Base-by-base conservation (phyloP, 2,113 vertebrate genomes). In the Notechis scutatus region DNA sequence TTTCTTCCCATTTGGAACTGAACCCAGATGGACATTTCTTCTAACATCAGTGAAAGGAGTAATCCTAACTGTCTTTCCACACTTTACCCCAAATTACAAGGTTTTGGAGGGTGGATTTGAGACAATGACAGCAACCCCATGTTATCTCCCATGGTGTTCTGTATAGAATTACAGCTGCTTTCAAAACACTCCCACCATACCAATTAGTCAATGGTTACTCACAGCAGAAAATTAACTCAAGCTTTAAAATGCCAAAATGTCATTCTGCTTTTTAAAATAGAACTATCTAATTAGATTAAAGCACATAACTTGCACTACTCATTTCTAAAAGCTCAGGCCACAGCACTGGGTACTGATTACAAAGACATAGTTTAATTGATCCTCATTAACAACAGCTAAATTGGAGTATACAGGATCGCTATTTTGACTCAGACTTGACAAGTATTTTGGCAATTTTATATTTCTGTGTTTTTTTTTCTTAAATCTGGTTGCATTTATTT, bases 201-300 rank as follows among this genome's bases (percentile, higher is more conserved):
- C 55, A 93, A 90, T 90, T 94, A 93, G 88, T 85, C 85, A 88
- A 50, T 39, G 4, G 47, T 57, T 93, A 87, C n/a, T 93, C 90
- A 94, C 81, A 52, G 47, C 39, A 1, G 9, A 59, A 93, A 95
- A 93, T 86, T 89, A 69, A 95, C 7, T n/a, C 92, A 88, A 18
- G 74, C 26, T 26, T 88, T 87, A 89, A 11, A 90, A 92, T 2
- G 92, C 34, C 42, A 93, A 91, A 91, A 90, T 50, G 54, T 12
- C 34, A 39, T 56, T 93, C 23, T n/a, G 88, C 59, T 1, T 0
- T 52, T 90, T 93, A 69, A 55, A 94, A 93, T 0, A 92, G 15
- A 61, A 89, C 45, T 90, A 92, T 47, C 5, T 94, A 93, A 93
- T 91, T 92, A 92, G 9, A 94, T 18, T 24, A 86, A 94, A 95